Base-by-base conservation (phyloP, 2,797 vertebrate species). In the Rhabdomys pumilio region DNA sequence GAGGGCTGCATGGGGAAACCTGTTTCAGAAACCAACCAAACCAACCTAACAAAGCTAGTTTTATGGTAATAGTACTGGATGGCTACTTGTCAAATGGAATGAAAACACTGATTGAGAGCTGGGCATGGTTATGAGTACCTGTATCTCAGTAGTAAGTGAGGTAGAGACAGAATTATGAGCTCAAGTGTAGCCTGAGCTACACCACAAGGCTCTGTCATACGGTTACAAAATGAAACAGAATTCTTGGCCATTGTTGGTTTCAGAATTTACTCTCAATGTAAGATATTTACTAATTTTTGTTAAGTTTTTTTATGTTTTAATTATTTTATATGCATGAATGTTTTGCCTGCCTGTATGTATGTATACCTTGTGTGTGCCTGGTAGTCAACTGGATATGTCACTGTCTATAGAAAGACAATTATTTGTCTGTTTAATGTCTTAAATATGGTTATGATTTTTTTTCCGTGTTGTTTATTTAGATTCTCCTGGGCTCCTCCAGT, bases 401-500 rank as follows among this genome's bases (percentile, higher is more conserved):
- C 1, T 94, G 2, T 90, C 24, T 90, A 83, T 69, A 81, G 91
- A 84, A 50, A 76, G 38, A 69, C 67, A 92, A n/a, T 67, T 73
- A 38, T 12, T 59, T 93, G 57, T 93, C 15, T 95, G 57, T 92
- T 20, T 95, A 9, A 10, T 44, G 15, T 96, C 75, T 94, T 6
- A 0, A 72, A 59, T 94, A 72, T 94, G 20, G 26, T 55, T 89
- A 90, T 95, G 61, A 81, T 38, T 38, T 38, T 94, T 96, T 89
- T 95, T 88, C 44, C 85, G 93, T 94, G 44, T 17, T 97, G 97
- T 98, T 88, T 98, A 99, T 98, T 88, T 98, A 99, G 99, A 99
- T 98, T 99, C 98, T 89, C 99, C 99, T 15, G 99, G 99, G 41
- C 99, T 99, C 88, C 98, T 99, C 97, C 99, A 99, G 98, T 99